Evolutionary conservation across 2,888 invertebrate species (phyloP), one percentile per base, ranked within the genome.

Genomic region (Drosophila parthenogenetica): DNA sequence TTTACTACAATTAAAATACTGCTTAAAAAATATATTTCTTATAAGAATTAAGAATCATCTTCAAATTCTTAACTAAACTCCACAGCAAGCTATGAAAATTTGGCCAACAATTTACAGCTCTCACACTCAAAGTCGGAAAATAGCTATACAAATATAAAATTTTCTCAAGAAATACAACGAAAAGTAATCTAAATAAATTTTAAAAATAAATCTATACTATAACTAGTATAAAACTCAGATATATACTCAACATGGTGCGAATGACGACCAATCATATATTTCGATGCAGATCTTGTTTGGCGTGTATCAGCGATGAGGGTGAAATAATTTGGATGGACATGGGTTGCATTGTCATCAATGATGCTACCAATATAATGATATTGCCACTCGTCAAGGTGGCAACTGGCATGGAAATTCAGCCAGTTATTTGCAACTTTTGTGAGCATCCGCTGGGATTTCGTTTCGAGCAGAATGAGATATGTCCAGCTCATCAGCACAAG

Each of bases 241-340:
- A 1, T 16, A 43, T 0, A 7, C n/a, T n/a, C 2, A 35, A 19
- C n/a, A 55, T 55, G 55, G 55, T 55, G 5, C 43, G 14, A 16
- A 5, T n/a, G 29, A 66, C 66, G 2, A 48, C 17, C 13, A 42
- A 25, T 29, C 66, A 66, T 16, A 48, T 66, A 3, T 43, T 49
- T 8, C 67, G 67, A 1, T 66, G 66, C 35, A 10, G 19, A 3
- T 14, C 13, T 1, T 66, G 67, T 35, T 37, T 19, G 19, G 37
- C 35, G 5, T 32, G 39, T 32, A 37, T 66, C 48, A 66, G 48
- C 19, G 67, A 66, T 19, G 40, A 54, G 48, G 66, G 54, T 13
- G 66, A 66, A 29, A 25, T 66, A 2, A 49, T 43, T 8, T 66
- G 54, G 42, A 49, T 14, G 35, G 35, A 42, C 2, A 25, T 8